Percentiles rank a stretch among this genome's conserved stretches.
These are phyloP conservation scores for Cossypha caffra DNA, from an alignment of 2,797 vertebrate genomes.

Conservation along the genomic window DNA sequence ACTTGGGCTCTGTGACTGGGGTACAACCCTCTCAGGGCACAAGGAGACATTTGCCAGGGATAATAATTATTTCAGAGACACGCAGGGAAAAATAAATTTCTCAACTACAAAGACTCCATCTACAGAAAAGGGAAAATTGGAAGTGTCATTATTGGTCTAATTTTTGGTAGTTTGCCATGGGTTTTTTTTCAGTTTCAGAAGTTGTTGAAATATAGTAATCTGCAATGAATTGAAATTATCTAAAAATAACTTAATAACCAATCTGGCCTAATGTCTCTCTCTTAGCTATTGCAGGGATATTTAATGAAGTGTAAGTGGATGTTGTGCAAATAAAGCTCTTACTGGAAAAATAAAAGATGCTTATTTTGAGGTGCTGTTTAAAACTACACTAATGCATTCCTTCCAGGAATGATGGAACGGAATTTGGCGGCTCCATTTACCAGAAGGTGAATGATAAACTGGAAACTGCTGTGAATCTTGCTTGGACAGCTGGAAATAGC, in stretches of 20 bases:
- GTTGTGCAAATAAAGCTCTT: not conserved
- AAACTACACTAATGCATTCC: not conserved
- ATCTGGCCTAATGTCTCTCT: not conserved
- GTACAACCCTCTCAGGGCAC: not conserved
- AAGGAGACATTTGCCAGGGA: not conserved
- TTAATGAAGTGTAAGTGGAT: not conserved
- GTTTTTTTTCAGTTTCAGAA: not conserved
- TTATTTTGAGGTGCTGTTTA: not conserved
- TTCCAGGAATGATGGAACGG: constrained; percentile 93
- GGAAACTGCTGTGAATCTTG: constrained; percentile 94
- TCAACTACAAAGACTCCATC: not conserved
- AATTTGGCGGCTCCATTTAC: constrained; percentile 97
- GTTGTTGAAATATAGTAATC: not conserved
- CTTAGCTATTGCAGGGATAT: not conserved
- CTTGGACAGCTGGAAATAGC: constrained; percentile 98
- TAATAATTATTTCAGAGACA: not conserved
- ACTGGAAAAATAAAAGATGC: not conserved
- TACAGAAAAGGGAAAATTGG: not conserved
- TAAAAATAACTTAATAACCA: not conserved
- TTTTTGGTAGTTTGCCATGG: not conserved
- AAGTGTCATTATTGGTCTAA: not conserved
- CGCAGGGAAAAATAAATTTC: not conserved
- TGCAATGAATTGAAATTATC: not conserved
- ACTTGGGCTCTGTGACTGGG: not conserved
- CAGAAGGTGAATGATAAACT: constrained; percentile 96